Base-by-base conservation (phyloP, 2,797 vertebrate species). In the Fistularia tabacaria region DNA sequence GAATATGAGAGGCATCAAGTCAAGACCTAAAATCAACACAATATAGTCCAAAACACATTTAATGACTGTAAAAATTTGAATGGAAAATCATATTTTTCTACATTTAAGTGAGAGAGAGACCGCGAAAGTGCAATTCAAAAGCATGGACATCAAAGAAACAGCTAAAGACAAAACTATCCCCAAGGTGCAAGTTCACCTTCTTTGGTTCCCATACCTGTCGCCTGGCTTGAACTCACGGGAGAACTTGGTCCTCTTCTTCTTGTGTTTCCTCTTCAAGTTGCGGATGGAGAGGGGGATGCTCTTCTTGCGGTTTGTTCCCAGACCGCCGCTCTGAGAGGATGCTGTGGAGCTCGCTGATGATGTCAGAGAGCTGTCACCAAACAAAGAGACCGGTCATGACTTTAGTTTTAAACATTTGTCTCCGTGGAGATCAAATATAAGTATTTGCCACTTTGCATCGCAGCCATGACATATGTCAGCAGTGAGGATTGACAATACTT, bases 201-300 rank as follows among this genome's bases (percentile, higher is more conserved):
- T 1, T 25, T 38, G 7, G 7, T 1, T 0, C 6, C 46, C 81
- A 9, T 57, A 96, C 97, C 96, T 93, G 86, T 99, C 97, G 38
- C 97, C 97, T 0, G 94, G 93, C 72, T 95, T 98, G 79, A 97
- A 96, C 83, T 97, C 95, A 3, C 95, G 88, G 10, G 94, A 95
- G 71, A 96, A 92, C 80, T 97, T 98, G 8, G 92, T 96, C 88
- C 95, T 91, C 91, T 97, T 99, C 87, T 98, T 94, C 90, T 98
- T 99, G 88, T 98, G 96, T 68, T 98, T 99, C 57, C 94, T 90
- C 84, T 98, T 99, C 57, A 99, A 84, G 83, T 97, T 99, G 57
- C 94, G 94, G 81, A 99, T 97, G 38, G 96, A 98, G 6, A 99
- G 90, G 0, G 97, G 97, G 72, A 97, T 94, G 82, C 95, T 97